A percentile compares a stretch with the other conserved stretches of the same genome.
These are phyloP conservation scores for Drosophila recens DNA, from an alignment of 2,888 invertebrate genomes.

Conservation along the genomic window DNA sequence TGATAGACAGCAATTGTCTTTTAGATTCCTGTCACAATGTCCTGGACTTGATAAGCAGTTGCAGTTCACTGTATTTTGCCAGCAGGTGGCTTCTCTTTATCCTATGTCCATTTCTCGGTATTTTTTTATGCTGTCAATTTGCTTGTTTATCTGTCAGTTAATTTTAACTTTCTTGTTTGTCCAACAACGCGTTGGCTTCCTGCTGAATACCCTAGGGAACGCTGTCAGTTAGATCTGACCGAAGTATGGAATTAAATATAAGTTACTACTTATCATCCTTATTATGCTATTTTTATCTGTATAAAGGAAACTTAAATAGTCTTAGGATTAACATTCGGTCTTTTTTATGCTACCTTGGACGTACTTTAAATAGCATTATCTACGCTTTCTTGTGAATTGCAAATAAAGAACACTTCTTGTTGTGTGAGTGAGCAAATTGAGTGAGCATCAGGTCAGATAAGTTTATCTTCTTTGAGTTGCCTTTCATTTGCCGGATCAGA, in stretches of 20 bases:
- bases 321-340: background rate
- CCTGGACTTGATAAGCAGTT: slow-evolving; percentile 8
- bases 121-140: slow-evolving; percentile 32
- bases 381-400: background rate
- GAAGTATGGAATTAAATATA: background rate
- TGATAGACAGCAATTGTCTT: slow-evolving; percentile 5
- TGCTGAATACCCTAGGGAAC: background rate
- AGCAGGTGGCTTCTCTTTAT: slow-evolving; percentile 22
- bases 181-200: background rate
- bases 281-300: background rate
- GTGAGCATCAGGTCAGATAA: slow-evolving; percentile 18
- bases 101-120: slow-evolving; percentile 1
- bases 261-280: background rate
- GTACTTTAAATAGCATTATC: slow-evolving; percentile 2
- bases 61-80: slow-evolving; percentile 1
- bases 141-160: slow-evolving; percentile 31
- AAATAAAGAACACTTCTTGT: background rate
- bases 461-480: slow-evolving; percentile 6
- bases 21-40: slow-evolving; percentile 2
- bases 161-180: slow-evolving; percentile 9
- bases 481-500: slow-evolving; percentile 19
- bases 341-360: background rate
- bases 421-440: slow-evolving; percentile 17
- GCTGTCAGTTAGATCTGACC: background rate
- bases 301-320: background rate